Evolutionary conservation across 1,140 invertebrate genomes (phyloP).

Genomic region (Sminthurides bifidus): DNA sequence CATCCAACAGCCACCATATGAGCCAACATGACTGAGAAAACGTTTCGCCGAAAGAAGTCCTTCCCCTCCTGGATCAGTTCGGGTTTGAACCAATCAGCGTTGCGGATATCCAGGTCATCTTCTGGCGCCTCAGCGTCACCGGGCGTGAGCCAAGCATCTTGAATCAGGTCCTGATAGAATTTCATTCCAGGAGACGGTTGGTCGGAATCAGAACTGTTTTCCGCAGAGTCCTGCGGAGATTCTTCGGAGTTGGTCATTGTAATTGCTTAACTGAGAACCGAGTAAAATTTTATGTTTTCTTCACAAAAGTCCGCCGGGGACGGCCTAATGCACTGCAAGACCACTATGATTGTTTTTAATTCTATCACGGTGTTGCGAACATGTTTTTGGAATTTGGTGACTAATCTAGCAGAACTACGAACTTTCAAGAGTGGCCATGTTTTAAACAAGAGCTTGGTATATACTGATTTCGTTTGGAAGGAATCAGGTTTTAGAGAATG

Average conservation of each 20-base stretch:
- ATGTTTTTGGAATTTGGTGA: no score
- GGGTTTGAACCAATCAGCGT: conserved; percentile 8
- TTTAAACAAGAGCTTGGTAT: no score
- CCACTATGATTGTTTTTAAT: no score
- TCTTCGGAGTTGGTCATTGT: not conserved
- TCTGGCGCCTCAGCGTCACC: not conserved
- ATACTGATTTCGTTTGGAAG: no score
- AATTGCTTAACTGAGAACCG: no score
- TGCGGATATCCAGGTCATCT: not conserved
- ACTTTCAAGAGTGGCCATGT: no score
- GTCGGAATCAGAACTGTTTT: not conserved
- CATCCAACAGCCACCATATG: not conserved
- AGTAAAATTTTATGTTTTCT: no score
- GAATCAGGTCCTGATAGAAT: conserved; percentile 1
- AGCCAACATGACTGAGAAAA: conserved; percentile 26
- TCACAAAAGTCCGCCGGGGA: no score
- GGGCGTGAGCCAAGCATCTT: not conserved
- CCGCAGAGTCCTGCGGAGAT: not conserved
- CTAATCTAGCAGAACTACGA: no score
- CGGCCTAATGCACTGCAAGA: no score
- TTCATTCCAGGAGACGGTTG: not conserved
- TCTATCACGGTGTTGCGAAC: no score
- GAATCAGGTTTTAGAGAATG: no score
- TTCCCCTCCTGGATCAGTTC: conserved; percentile 18
- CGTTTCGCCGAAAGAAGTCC: conserved; percentile 18